phyloP scores from a whole-genome alignment of 2,113 vertebrate species.

The Strigops habroptila region DNA sequence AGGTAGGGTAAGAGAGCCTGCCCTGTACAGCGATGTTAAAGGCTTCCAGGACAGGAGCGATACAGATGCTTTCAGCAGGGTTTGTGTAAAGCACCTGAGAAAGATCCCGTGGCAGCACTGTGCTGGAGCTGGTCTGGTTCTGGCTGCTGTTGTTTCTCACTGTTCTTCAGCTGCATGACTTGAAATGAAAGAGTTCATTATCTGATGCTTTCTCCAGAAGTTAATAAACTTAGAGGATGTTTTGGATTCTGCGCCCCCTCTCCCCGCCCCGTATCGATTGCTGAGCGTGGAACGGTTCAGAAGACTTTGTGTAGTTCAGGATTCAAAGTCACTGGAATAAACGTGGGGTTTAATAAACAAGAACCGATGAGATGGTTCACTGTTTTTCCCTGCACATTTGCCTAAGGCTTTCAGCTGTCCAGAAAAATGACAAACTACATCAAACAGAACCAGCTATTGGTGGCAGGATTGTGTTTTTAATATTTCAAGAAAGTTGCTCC shows the following conservation, averaged over 20 bases:
- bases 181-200: not conserved
- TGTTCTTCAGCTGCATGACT: not conserved
- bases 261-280: not conserved
- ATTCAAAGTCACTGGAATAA: slow-evolving; percentile 51
- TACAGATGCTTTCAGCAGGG: not conserved
- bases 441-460: slow-evolving; percentile 38
- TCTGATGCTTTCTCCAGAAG: not conserved
- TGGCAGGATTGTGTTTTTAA: not conserved
- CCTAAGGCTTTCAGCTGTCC: slow-evolving; percentile 57
- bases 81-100: not conserved
- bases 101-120: not conserved
- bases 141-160: not conserved
- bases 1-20: not conserved
- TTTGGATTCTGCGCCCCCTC: not conserved
- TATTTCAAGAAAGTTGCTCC: not conserved
- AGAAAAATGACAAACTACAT: slow-evolving; percentile 46
- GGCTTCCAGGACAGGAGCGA: not conserved
- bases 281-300: not conserved
- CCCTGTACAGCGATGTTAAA: not conserved
- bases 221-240: not conserved
- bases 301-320: not conserved
- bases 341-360: slow-evolving; percentile 38
- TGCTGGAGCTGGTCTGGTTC: not conserved
- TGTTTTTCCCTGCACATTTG: slow-evolving; percentile 14
- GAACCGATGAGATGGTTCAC: slow-evolving; percentile 38